Base-by-base conservation (phyloP, 2,797 vertebrate genomes). In the Sphaeramia orbicularis region DNA sequence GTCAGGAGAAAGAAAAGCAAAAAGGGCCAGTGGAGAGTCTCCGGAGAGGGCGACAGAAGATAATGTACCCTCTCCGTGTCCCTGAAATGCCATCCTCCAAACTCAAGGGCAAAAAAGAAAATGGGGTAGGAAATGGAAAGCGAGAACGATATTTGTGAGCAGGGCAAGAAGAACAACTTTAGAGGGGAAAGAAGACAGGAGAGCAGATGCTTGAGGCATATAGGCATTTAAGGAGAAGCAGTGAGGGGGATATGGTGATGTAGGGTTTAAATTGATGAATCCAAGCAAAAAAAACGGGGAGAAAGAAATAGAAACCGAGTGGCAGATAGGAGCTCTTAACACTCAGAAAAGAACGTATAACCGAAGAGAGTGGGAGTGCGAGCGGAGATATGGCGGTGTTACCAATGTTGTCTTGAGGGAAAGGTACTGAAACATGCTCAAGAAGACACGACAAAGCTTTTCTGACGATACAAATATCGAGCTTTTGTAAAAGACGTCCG, bases 21-120 rank as follows among this genome's bases (percentile, higher is more conserved):
- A 76, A 61, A 44, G 71, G 70, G 59, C 8, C 10, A 21, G 21
- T n/a, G 11, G 21, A 14, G 44, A 44, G 55, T 86, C 83, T 81
- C 84, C 0, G 51, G 76, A 82, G 86, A 83, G 60, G 42, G 64
- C 8, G 2, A 35, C 47, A 68, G 51, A 56, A 81, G 76, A 81
- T 82, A 71, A 73, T 74, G 58, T 80, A 79, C 75, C 76, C 74
- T 85, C 41, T 63, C 71, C 43, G 57, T 87, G 82, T 76, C 81
- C 81, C 75, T 81, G 85, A 87, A 89, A 89, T 55, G 71, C 71
- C 66, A 73, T 53, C 64, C 68, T 85, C 63, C 73, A 80, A 80
- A 79, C 76, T 87, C 79, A 80, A 80, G 78, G 75, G 72, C 75
- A 81, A 51, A 72, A 62, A 74, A 58, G 63, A 81, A 71, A 84